Evolutionary conservation across 2,797 vertebrate genomes (phyloP).

Genomic region (Coregonus sp.): DNA sequence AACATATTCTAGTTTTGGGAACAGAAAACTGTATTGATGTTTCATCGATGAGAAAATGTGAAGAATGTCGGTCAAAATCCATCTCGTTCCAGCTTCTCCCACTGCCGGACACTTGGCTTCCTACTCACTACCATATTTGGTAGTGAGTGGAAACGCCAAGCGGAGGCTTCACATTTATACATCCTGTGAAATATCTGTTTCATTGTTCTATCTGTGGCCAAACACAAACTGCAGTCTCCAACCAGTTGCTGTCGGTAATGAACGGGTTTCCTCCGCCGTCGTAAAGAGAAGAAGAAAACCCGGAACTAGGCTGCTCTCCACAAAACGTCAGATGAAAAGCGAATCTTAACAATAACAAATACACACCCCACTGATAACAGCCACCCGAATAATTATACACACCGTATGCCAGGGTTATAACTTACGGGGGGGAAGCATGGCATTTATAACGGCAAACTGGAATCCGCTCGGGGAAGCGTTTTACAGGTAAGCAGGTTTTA

Average conservation of each 20-base stretch:
- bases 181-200: too few relatives aligned
- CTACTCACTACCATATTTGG: too few relatives aligned
- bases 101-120: too few relatives aligned
- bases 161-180: too few relatives aligned
- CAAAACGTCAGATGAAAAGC: neutral
- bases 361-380: neutral
- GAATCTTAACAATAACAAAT: neutral
- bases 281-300: neutral
- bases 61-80: too few relatives aligned
- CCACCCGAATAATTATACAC: neutral
- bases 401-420: neutral
- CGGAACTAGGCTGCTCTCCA: neutral
- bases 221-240: neutral
- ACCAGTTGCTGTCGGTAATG: neutral
- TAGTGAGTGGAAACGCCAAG: too few relatives aligned
- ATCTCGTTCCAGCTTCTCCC: too few relatives aligned
- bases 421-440: conserved; percentile 55
- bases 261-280: neutral
- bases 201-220: too few relatives aligned
- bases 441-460: conserved; percentile 82
- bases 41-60: too few relatives aligned
- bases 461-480: conserved; percentile 80
- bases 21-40: too few relatives aligned
- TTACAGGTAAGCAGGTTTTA: conserved; percentile 68
- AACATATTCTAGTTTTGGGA: too few relatives aligned